Evolutionary conservation across 2,113 vertebrate genomes (phyloP), one percentile per base, ranked within the genome.

Genomic region (Ceratotherium simum): DNA sequence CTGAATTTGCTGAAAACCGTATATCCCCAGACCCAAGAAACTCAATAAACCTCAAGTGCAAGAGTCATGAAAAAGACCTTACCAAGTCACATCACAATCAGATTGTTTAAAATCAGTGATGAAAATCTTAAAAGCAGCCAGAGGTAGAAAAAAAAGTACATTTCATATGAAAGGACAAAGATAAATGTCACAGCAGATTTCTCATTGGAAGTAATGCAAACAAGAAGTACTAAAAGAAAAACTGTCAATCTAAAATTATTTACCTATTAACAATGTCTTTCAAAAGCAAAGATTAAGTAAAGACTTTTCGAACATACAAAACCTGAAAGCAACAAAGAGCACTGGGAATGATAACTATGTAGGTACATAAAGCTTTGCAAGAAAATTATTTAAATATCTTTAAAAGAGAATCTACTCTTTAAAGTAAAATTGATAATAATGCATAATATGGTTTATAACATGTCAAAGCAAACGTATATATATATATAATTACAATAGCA

Each of bases 271-370:
- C 25, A 62, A 42, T 58, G 64, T 58, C 62, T 58, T 90, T 95
- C n/a, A 70, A 65, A 90, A 93, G 75, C 21, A 76, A 93, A 64
- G 17, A 82, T 48, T 86, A 62, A 92, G 64, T 95, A 69, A 75
- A 80, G 33, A 54, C 18, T 60, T 54, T 81, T 76, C 90, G 87
- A 91, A 73, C 18, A 83, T 18, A 83, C 0, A 87, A 91, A 67
- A 51, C n/a, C 70, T 46, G 39, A 39, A 51, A 78, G 3, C 54
- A 88, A 54, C 36, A 23, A 73, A 91, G 8, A 78, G 1, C 27
- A 60, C 1, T 64, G 23, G 54, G n/a, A 85, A 92, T 48, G 29
- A 84, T 36, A 62, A n/a, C 6, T 25, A 72, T 18, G 31, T 60
- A 54, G 31, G 17, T 36, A 90, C 29, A 79, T 33, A 93, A 87